Base-by-base conservation (phyloP, 2,888 invertebrate genomes). In the Nudaria mundana region DNA sequence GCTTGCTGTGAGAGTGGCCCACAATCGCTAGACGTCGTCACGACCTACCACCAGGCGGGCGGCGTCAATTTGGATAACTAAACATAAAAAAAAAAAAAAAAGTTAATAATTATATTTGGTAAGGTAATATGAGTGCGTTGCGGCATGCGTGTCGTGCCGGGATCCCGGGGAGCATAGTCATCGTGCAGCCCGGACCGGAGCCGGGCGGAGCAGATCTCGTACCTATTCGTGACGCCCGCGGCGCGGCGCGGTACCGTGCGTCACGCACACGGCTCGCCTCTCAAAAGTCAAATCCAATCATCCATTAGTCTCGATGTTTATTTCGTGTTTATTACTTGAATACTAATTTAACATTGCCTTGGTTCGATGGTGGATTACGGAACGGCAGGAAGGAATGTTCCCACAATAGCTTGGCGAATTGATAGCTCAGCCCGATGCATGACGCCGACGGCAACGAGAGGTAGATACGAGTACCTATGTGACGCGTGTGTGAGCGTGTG, bases 251-350 rank as follows among this genome's bases (percentile, higher is more conserved):
- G 46, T 52, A 40, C 40, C 18, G 18, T 32, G 52, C 34, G 31
- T 29, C 23, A 37, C 20, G 38, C 23, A 3, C 18, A 5, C 10
- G 8, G 25, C 8, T 15, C 30, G 14, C 13, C 39, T 51, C 39
- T 39, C 48, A 49, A n/a, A n/a, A n/a, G n/a, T n/a, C n/a, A n/a
- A 47, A 20, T 52, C 66, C 77, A 72, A 82, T 82, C 81, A 79
- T 80, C 77, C 82, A 84, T 82, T 81, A 80, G 81, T 80, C 70
- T 80, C 75, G 77, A 81, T 76, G 77, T 80, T 82, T 81, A 81
- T 80, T 78, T 77, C 81, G 74, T 77, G 76, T 79, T 77, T 76
- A 77, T 73, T 70, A 71, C 72, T 66, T 68, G 65, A 71, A 78
- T 72, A 73, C 68, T 80, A 81, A 82, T 80, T 74, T 65, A 73